Conservation (phyloP, 2,797 vertebrate species). For the Scolopax rusticola region DNA sequence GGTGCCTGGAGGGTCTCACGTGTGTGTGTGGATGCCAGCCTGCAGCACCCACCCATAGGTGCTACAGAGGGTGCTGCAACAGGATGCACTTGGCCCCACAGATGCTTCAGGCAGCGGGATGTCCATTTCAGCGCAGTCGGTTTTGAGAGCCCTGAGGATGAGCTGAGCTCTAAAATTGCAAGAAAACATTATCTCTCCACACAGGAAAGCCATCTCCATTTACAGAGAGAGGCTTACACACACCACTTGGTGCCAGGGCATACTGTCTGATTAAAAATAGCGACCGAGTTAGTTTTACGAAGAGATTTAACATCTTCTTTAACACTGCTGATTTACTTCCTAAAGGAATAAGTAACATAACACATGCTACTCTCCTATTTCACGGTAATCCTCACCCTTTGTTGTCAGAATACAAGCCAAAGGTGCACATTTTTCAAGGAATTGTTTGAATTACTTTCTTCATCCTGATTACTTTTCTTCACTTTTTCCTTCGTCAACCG, state of each 20-base stretch:
- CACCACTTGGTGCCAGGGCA: not conserved
- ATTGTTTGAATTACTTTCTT: conserved; percentile 60
- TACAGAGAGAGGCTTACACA: not conserved
- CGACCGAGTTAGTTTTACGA: not conserved
- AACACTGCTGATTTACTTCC: conserved; percentile 25
- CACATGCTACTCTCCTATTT: conserved; percentile 43
- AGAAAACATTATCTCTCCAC: not conserved
- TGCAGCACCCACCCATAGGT: not conserved
- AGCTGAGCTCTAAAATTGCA: not conserved
- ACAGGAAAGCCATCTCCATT: not conserved
- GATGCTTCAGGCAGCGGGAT: not conserved
- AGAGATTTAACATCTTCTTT: conserved; percentile 21
- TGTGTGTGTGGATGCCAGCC: not conserved
- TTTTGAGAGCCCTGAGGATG: not conserved
- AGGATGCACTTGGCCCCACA: not conserved
- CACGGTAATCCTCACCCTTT: conserved; percentile 49
- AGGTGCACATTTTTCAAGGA: conserved; percentile 54
- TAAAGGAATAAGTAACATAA: conserved; percentile 49
- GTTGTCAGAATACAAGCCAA: conserved; percentile 56
- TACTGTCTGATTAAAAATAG: not conserved
- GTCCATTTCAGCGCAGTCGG: not conserved
- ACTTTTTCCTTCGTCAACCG: conserved; percentile 49
- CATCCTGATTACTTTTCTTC: conserved; percentile 54
- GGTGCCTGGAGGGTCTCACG: not conserved
- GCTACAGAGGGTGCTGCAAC: not conserved